phyloP scores from a whole-genome alignment of 2,888 invertebrate species.

The Eumacrocentrus americanus region DNA sequence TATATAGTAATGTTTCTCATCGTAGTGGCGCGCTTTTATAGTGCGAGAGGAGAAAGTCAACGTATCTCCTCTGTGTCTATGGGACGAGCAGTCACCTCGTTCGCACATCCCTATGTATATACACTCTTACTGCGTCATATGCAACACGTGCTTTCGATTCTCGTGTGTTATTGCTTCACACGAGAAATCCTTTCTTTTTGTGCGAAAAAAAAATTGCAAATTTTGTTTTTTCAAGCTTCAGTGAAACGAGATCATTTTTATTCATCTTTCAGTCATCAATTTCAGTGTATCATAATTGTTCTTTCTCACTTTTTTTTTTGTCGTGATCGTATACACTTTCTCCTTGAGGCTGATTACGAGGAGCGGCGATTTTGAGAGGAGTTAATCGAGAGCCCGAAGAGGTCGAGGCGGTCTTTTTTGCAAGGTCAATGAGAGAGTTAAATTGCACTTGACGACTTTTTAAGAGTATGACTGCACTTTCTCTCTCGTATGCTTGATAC shows the following conservation, averaged over 20 bases:
- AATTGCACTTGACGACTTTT: slow-evolving; percentile 27
- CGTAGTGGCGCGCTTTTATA: neutral
- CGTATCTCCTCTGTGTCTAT: neutral
- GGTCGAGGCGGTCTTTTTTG: slow-evolving; percentile 17
- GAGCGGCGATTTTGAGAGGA: slow-evolving; percentile 12
- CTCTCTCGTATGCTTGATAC: neutral
- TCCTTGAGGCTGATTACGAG: slow-evolving; percentile 16
- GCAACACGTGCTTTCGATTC: neutral
- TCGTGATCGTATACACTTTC: slow-evolving; percentile 11
- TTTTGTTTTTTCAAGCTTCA: neutral
- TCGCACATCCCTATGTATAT: neutral
- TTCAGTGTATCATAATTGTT: neutral
- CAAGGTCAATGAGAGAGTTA: slow-evolving; percentile 26
- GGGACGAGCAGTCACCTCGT: neutral
- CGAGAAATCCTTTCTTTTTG: neutral
- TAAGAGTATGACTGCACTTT: slow-evolving; percentile 16
- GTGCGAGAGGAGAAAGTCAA: neutral
- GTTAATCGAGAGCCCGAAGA: slow-evolving; percentile 6
- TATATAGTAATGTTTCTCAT: neutral
- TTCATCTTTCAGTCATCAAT: neutral
- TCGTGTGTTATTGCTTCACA: neutral
- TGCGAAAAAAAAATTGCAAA: neutral
- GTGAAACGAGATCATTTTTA: neutral
- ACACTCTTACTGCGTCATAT: neutral
- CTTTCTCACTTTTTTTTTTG: neutral